These are phyloP conservation scores for Aculops lycopersici DNA, from an alignment of 1,140 invertebrate species.

Conservation along the genomic window DNA sequence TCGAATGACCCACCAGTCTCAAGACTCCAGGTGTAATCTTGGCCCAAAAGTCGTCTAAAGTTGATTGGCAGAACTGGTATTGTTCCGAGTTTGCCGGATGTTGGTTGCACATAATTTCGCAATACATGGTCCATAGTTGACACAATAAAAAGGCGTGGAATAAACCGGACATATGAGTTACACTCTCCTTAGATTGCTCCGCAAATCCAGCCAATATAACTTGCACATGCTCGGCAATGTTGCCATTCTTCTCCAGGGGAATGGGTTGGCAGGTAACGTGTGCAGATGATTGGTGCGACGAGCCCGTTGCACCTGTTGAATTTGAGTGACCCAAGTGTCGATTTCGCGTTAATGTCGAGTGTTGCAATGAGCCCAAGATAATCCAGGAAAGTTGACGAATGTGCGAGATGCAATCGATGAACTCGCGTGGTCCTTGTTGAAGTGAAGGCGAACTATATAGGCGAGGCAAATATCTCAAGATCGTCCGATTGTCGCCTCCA, in stretches of 20 bases:
- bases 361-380: conserved; percentile 60
- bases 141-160: conserved; percentile 33
- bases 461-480: conserved; percentile 60
- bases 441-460: conserved; percentile 49
- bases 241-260: conserved; percentile 70
- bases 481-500: conserved; percentile 44
- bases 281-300: conserved; percentile 11
- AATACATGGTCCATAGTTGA: conserved; percentile 83
- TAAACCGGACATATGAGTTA: conserved; percentile 57
- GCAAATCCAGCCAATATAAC: conserved; percentile 70
- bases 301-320: neutral
- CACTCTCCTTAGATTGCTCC: conserved; percentile 60
- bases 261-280: conserved; percentile 37
- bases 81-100: conserved; percentile 23
- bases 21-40: conserved; percentile 80
- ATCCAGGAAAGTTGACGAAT: conserved; percentile 81
- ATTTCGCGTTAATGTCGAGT: conserved; percentile 28
- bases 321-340: conserved; percentile 4
- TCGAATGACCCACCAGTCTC: conserved; percentile 65
- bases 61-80: conserved; percentile 21
- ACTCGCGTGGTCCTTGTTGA: conserved; percentile 67
- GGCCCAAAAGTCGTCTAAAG: conserved; percentile 72
- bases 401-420: conserved; percentile 72
- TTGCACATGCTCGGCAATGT: conserved; percentile 86
- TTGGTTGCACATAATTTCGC: conserved; percentile 42